Evolutionary conservation across 37 sponge, comb jelly and placozoan genomes (phyloP).

Genomic region (Ephydatia muelleri): DNA sequence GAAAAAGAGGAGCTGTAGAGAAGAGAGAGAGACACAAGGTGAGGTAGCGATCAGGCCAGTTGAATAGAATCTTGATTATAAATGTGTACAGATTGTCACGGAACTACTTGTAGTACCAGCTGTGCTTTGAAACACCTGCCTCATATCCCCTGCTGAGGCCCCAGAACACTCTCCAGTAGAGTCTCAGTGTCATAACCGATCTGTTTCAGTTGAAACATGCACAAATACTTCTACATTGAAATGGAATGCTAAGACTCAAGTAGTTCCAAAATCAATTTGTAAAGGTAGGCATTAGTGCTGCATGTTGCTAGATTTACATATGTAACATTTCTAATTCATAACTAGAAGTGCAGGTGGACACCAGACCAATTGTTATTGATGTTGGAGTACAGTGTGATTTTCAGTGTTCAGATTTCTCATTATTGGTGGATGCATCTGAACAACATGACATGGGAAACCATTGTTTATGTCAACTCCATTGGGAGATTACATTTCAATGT

Average conservation of each 20-base stretch:
- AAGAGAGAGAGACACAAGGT: not conserved
- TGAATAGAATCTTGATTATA: not conserved
- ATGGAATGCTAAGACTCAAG: too few relatives aligned
- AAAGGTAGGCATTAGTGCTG: not conserved
- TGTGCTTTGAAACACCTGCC: too few relatives aligned
- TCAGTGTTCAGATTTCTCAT: not conserved
- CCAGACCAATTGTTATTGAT: not conserved
- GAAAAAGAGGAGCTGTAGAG: not conserved
- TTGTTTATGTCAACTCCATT: too few relatives aligned
- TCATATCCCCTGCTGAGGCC: too few relatives aligned
- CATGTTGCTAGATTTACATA: not conserved
- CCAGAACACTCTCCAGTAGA: too few relatives aligned
- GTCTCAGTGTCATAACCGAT: too few relatives aligned
- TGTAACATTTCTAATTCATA: too few relatives aligned
- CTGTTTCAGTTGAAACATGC: constrained; percentile 1
- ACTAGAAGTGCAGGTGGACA: too few relatives aligned
- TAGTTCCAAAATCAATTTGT: too few relatives aligned
- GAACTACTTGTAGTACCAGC: not conserved
- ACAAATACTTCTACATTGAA: not conserved
- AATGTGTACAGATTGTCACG: not conserved
- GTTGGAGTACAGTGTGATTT: not conserved
- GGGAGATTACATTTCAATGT: too few relatives aligned
- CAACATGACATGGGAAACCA: too few relatives aligned
- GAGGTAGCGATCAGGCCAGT: not conserved
- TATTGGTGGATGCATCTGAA: too few relatives aligned